These are phyloP conservation scores for Burhinus bistriatus DNA, from an alignment of 2,113 vertebrate genomes.

Conservation along the genomic window DNA sequence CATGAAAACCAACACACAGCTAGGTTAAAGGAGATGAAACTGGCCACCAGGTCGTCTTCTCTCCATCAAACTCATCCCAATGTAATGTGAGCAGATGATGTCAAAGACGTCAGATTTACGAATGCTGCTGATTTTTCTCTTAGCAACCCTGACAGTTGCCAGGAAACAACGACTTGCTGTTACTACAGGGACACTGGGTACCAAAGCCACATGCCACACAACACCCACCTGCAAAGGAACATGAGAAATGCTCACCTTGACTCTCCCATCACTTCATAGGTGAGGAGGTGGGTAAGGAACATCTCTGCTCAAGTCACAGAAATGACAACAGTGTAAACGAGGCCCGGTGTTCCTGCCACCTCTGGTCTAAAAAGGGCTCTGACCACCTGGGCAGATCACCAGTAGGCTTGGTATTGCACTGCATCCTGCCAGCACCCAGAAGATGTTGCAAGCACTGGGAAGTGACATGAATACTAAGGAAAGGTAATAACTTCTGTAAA, in stretches of 20 bases:
- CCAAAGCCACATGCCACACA: background rate
- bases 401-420: background rate
- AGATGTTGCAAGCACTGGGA: background rate
- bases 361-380: background rate
- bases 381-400: background rate
- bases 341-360: background rate
- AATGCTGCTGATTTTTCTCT: background rate
- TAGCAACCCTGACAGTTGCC: constrained; percentile 44
- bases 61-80: background rate
- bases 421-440: background rate
- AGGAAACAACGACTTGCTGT: background rate
- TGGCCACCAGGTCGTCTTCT: background rate
- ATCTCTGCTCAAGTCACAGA: background rate
- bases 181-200: constrained; percentile 22
- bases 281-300: background rate
- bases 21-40: background rate
- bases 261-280: background rate
- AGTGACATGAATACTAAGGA: background rate
- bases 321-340: background rate
- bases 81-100: background rate
- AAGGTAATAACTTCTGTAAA: background rate
- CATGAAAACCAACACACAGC: background rate
- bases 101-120: background rate
- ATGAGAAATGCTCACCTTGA: background rate
- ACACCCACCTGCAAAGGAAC: background rate